phyloP scores from a whole-genome alignment of 2,888 invertebrate genomes.

The Tricholauxania praeusta region DNA sequence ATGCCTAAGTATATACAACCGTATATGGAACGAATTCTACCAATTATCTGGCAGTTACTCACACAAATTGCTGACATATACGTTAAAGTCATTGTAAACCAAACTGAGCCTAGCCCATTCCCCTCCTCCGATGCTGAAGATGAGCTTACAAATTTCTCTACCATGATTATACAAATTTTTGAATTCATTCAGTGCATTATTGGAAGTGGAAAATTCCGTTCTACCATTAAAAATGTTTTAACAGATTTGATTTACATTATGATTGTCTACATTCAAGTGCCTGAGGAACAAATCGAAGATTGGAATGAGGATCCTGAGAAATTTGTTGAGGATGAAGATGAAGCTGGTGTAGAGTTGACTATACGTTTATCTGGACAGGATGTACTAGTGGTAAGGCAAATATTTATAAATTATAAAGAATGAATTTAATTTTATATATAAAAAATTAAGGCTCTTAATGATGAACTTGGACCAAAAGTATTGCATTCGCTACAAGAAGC shows the following conservation, averaged over 20 bases:
- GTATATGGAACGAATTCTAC: slow-evolving; percentile 74
- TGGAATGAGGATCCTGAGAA: slow-evolving; percentile 76
- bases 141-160: slow-evolving; percentile 75
- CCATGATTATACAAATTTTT: slow-evolving; percentile 75
- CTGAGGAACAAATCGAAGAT: slow-evolving; percentile 74
- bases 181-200: slow-evolving; percentile 76
- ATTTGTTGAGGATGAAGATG: slow-evolving; percentile 79
- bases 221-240: slow-evolving; percentile 72
- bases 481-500: slow-evolving; percentile 72
- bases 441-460: slow-evolving; percentile 64
- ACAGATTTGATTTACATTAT: slow-evolving; percentile 76
- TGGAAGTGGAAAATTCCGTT: slow-evolving; percentile 71
- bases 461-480: slow-evolving; percentile 71
- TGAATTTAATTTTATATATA: slow-evolving; percentile 5
- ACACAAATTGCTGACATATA: slow-evolving; percentile 76
- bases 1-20: slow-evolving; percentile 74
- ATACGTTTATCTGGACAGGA: slow-evolving; percentile 77
- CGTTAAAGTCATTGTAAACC: slow-evolving; percentile 74
- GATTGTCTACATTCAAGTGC: slow-evolving; percentile 78
- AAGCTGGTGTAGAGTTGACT: slow-evolving; percentile 73
- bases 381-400: slow-evolving; percentile 69
- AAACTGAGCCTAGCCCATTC: slow-evolving; percentile 68
- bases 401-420: not conserved
- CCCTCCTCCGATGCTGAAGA: slow-evolving; percentile 74
- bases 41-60: slow-evolving; percentile 77